Evolutionary conservation across 1,140 invertebrate species (phyloP), one percentile per base, ranked within the genome.

Genomic region (Aphelenchoides besseyi): DNA sequence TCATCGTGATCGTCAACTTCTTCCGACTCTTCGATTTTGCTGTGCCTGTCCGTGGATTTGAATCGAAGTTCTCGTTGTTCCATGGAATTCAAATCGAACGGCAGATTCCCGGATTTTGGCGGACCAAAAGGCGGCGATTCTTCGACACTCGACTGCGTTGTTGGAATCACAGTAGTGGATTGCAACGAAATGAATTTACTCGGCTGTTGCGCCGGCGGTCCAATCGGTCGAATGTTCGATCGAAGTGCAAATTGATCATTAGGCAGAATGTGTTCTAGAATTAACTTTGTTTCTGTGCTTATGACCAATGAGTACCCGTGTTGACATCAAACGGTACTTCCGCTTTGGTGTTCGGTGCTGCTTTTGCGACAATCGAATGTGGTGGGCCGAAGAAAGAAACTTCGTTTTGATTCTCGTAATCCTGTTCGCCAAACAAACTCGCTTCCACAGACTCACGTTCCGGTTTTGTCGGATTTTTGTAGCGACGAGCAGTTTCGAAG

Each of bases 401-500:
- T 64, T 78, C 74, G 30, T 78, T 37, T 52, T 75, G 74, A 35
- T 75, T 52, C 9, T 74, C 69, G 37, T 75, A 75, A 30, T 75
- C 74, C 28, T 78, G 74, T 16, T 75, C 74, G 26, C 74, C 75
- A 63, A 79, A 75, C n/a, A 75, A 57, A 67, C 67, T 75, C 18
- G 64, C 73, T 32, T 74, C 72, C 8, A 52, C 32, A 12, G 63
- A 75, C 3, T 54, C 35, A 29, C 28, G 1, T 28, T 28, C 28
- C 29, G 64, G 41, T 12, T 37, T 33, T 59, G 32, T 18, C 23
- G 73, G 33, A n/a, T 54, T 41, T 68, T 74, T 73, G 36, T 75
- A 74, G 37, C 73, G 64, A 9, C 70, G 75, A 28, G 73, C 73
- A 12, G 35, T 41, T 68, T 74, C 73, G 5, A 74, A 55, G 28